Evolutionary conservation across 2,888 invertebrate genomes (phyloP).

Genomic region (Eurois occulta): DNA sequence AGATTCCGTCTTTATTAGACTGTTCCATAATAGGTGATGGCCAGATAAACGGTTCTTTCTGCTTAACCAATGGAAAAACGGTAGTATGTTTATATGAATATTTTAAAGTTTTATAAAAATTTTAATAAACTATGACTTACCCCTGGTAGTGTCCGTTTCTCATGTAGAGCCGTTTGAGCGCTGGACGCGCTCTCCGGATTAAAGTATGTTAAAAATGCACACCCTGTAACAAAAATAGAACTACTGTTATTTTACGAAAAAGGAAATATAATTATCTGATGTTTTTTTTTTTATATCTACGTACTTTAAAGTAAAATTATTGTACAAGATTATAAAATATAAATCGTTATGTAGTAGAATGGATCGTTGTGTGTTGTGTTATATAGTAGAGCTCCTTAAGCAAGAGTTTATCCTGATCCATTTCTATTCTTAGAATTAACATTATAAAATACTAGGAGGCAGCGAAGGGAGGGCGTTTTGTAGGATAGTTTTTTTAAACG

Average conservation of each 20-base stretch:
- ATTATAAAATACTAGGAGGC: background rate
- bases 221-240: slow-evolving; percentile 92
- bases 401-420: background rate
- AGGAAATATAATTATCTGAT: background rate
- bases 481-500: too few relatives aligned
- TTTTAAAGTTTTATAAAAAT: background rate
- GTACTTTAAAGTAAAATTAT: background rate
- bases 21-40: background rate
- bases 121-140: slow-evolving; percentile 91
- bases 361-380: too few relatives aligned
- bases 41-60: background rate
- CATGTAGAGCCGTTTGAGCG: slow-evolving; percentile 98
- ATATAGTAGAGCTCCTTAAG: background rate
- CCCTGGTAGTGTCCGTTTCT: slow-evolving; percentile 99
- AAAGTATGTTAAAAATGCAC: slow-evolving; percentile 99
- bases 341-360: too few relatives aligned
- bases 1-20: background rate
- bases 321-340: background rate
- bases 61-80: background rate
- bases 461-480: too few relatives aligned
- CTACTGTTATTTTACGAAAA: background rate
- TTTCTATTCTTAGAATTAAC: background rate
- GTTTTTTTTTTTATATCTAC: background rate
- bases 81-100: background rate
- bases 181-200: slow-evolving; percentile 98